These are phyloP conservation scores for Panagrolaimus sp. DNA, from an alignment of 1,140 invertebrate species.

Conservation along the genomic window DNA sequence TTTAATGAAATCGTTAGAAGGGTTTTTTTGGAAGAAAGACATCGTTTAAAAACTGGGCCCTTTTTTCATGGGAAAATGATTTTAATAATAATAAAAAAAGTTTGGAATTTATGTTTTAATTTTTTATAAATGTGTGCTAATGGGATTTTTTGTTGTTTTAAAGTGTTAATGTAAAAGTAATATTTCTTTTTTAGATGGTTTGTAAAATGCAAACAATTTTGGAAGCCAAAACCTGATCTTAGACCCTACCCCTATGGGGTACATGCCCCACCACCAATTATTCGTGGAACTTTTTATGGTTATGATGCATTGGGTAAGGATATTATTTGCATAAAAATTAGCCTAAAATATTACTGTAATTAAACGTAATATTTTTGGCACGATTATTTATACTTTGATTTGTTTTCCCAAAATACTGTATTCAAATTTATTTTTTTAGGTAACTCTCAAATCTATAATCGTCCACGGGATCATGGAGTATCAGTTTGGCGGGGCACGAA, in stretches of 20 bases:
- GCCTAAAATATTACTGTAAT: neutral
- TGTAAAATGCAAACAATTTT: constrained; percentile 38
- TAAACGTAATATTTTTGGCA: too few relatives aligned
- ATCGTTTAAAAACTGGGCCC: too few relatives aligned
- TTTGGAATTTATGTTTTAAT: too few relatives aligned
- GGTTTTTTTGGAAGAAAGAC: too few relatives aligned
- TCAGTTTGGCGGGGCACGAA: constrained; percentile 43
- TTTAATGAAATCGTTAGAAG: too few relatives aligned
- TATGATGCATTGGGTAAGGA: constrained; percentile 36
- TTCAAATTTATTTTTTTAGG: neutral
- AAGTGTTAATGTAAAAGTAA: neutral
- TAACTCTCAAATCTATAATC: constrained; percentile 29
- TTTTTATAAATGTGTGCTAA: too few relatives aligned
- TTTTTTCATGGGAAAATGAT: too few relatives aligned
- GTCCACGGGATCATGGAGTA: constrained; percentile 41
- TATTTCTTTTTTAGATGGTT: constrained; percentile 36
- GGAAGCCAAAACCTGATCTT: constrained; percentile 33
- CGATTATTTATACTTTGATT: neutral
- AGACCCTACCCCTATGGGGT: constrained; percentile 33
- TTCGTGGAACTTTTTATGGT: constrained; percentile 43
- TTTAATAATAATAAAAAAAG: too few relatives aligned
- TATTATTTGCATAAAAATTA: neutral
- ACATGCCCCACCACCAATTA: constrained; percentile 38
- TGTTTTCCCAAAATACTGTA: neutral
- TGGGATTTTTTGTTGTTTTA: constrained; percentile 2